Evolutionary conservation across 2,113 vertebrate species (phyloP), one percentile per base, ranked within the genome.

Genomic region (Hoplias malabaricus): DNA sequence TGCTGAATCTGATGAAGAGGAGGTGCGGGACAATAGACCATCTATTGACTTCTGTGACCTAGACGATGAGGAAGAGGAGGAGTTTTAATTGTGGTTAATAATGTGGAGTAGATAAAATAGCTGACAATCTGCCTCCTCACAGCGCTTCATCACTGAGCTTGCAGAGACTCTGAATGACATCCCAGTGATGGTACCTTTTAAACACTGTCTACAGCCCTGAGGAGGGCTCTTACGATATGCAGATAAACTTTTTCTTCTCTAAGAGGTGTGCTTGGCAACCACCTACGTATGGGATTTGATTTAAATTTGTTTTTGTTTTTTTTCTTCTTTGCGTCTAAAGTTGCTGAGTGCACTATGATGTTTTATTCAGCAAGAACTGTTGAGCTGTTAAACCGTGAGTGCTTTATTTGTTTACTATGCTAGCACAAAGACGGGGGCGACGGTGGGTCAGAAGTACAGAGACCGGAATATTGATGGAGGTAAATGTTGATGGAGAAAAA

Each of bases 1-100:
- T 38, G 93, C 93, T 43, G 95, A 97, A 82, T 95, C 93, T 8
- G 95, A 96, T 10, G 89, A 87, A 25, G 90, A 91, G 84, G 90
- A 89, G 57, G 90, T 88, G 66, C 84, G 80, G 84, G 93, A 97
- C 84, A 89, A 34, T 83, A 88, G 93, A 80, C 90, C 92, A 0
- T 90, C 90, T n/a, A 89, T 91, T 8, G 93, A 95, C 63, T 93
- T 94, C 56, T 91, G 90, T 1, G 93, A 94, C 79, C 80, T 92
- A 84, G 93, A 94, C 0, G 90, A 93, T 10, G 90, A 92, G 3
- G 87, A 90, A 14, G 76, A 78, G 12, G 71, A 91, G 7, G 89
- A 91, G 43, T 89, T 90, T 68, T 92, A 72, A 89, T 69, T 2
- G 29, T 46, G 29, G 56, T 53, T 7, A 12, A 33, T 8, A 6